These are phyloP conservation scores for Ornithoptera alexandrae DNA, from an alignment of 2,888 invertebrate genomes.

Conservation along the genomic window DNA sequence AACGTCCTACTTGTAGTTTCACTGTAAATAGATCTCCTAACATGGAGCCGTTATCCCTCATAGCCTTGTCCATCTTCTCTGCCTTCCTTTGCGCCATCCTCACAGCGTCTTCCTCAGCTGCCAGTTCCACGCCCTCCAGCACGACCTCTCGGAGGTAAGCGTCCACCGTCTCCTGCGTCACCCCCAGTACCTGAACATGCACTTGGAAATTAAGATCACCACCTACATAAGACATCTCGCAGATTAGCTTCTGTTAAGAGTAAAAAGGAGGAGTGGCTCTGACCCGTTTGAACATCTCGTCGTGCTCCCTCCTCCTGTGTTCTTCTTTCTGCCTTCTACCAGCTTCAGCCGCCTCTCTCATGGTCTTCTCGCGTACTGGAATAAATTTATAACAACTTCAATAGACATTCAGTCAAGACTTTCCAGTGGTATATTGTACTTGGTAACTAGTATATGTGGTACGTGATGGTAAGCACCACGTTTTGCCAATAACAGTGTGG, in stretches of 20 bases:
- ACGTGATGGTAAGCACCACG: too few relatives aligned
- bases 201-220: background rate
- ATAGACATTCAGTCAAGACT: too few relatives aligned
- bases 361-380: constrained; percentile 84
- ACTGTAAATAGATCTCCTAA: constrained; percentile 39
- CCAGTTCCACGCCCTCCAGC: constrained; percentile 56
- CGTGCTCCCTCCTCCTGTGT: constrained; percentile 85
- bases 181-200: constrained; percentile 60
- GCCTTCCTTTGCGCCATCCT: constrained; percentile 44
- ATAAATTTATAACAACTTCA: background rate
- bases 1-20: too few relatives aligned
- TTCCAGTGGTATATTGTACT: too few relatives aligned
- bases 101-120: constrained; percentile 56
- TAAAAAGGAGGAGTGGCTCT: background rate
- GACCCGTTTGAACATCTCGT: constrained; percentile 88
- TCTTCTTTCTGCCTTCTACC: constrained; percentile 89
- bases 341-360: constrained; percentile 89
- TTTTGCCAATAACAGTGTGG: too few relatives aligned
- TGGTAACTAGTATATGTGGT: too few relatives aligned
- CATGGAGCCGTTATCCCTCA: constrained; percentile 48
- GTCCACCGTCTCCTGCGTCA: constrained; percentile 70
- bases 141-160: constrained; percentile 60
- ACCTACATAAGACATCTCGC: too few relatives aligned
- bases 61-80: constrained; percentile 41
- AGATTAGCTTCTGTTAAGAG: too few relatives aligned